Evolutionary conservation across 2,888 invertebrate genomes (phyloP).

Genomic region (Hemistola chrysoprasaria): DNA sequence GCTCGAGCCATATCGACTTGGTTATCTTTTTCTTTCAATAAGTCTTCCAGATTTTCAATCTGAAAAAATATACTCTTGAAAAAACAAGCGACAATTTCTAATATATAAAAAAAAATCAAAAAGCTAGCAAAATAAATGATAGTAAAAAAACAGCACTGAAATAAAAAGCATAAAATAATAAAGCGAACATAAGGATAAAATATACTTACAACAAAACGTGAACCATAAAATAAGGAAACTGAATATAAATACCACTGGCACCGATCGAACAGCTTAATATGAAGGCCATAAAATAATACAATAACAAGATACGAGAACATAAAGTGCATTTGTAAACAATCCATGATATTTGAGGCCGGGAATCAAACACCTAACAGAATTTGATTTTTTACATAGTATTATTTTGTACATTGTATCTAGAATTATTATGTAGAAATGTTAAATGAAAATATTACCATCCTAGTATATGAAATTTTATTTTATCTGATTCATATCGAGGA

Average conservation of each 20-base stretch:
- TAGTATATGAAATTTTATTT: too few species aligned
- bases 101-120: slow-evolving; percentile 18
- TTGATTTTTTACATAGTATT: too few species aligned
- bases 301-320: slow-evolving; percentile 2
- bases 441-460: too few species aligned
- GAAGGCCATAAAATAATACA: slow-evolving; percentile 4
- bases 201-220: slow-evolving; percentile 22
- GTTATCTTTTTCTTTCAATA: slow-evolving; percentile 98
- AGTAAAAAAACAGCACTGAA: too few species aligned
- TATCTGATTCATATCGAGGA: slow-evolving; percentile 1
- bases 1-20: slow-evolving; percentile 98
- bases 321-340: too few species aligned
- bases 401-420: too few species aligned
- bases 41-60: slow-evolving; percentile 98
- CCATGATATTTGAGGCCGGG: too few species aligned
- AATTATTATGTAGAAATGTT: too few species aligned
- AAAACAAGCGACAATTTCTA: background rate
- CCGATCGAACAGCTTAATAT: background rate
- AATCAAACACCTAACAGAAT: too few species aligned
- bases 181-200: slow-evolving; percentile 6
- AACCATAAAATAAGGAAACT: slow-evolving; percentile 18
- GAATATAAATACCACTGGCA: background rate
- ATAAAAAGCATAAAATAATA: slow-evolving; percentile 1
- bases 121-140: too few species aligned
- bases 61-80: slow-evolving; percentile 61